phyloP scores from a whole-genome alignment of 2,797 vertebrate species.

The Crax fasciolata region DNA sequence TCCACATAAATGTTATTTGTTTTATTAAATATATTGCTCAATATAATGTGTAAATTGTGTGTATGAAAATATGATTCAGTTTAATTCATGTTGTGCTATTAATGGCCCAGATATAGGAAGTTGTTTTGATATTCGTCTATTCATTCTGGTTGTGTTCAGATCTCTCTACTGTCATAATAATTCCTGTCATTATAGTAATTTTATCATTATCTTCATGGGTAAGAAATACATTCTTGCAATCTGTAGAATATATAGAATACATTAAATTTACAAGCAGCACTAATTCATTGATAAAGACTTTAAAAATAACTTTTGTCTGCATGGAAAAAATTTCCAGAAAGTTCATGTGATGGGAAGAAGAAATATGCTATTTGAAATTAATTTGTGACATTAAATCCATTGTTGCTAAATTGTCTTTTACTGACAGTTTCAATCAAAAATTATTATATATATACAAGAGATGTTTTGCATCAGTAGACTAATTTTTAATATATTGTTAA shows the following conservation, averaged over 20 bases:
- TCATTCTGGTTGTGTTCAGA: constrained; percentile 76
- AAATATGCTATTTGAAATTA: neutral
- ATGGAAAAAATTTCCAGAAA: constrained; percentile 17
- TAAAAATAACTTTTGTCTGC: constrained; percentile 2
- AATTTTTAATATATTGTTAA: neutral
- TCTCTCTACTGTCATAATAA: constrained; percentile 78
- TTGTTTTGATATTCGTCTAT: constrained; percentile 75
- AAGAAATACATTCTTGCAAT: constrained; percentile 74
- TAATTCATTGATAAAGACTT: constrained; percentile 72
- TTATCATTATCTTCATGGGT: constrained; percentile 75
- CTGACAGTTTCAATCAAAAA: neutral
- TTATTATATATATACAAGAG: neutral
- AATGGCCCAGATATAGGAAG: constrained; percentile 49
- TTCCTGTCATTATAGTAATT: constrained; percentile 74
- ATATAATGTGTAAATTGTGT: constrained; percentile 28
- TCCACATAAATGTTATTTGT: constrained; percentile 54
- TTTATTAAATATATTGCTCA: constrained; percentile 62
- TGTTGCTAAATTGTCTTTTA: neutral
- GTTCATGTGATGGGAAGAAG: neutral
- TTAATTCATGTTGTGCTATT: constrained; percentile 46
- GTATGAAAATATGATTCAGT: neutral
- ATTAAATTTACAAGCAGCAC: constrained; percentile 65
- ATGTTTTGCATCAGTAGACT: neutral
- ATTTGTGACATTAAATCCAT: neutral
- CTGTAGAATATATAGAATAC: constrained; percentile 65